phyloP scores from a whole-genome alignment of 2,888 invertebrate species.

The Agrochola lota region DNA sequence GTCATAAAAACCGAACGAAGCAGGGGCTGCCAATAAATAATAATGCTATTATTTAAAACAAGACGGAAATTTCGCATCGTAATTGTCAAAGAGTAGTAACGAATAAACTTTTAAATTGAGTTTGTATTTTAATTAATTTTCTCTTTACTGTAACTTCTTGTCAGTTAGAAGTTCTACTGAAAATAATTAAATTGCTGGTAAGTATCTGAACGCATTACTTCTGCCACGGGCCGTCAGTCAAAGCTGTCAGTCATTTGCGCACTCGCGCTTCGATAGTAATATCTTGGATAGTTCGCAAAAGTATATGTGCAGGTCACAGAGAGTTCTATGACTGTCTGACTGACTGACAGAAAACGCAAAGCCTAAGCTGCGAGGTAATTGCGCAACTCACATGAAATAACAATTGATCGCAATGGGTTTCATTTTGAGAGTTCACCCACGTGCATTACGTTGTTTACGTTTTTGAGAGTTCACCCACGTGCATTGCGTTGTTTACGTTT shows the following conservation, averaged over 20 bases:
- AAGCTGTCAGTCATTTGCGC: neutral
- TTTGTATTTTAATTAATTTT: slow-evolving; percentile 45
- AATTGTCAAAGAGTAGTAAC: slow-evolving; percentile 48
- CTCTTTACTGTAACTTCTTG: slow-evolving; percentile 14
- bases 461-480: too few relatives aligned
- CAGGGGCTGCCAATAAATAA: slow-evolving; percentile 19
- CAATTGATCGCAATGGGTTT: too few relatives aligned
- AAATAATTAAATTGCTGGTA: slow-evolving; percentile 22
- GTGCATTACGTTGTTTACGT: too few relatives aligned
- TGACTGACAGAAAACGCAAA: neutral
- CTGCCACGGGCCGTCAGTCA: too few relatives aligned
- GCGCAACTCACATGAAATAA: too few relatives aligned
- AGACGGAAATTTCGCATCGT: slow-evolving; percentile 32
- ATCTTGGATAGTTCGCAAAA: neutral
- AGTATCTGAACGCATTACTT: neutral
- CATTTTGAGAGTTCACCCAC: too few relatives aligned
- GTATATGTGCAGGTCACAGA: neutral
- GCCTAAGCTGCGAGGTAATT: neutral
- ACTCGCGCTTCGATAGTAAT: neutral
- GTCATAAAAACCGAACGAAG: too few relatives aligned
- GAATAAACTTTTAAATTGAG: slow-evolving; percentile 39
- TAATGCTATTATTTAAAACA: slow-evolving; percentile 39
- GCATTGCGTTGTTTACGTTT: too few relatives aligned
- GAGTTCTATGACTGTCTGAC: neutral
- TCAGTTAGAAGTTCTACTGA: neutral